These are phyloP conservation scores for Coleophora deauratella DNA, from an alignment of 2,888 invertebrate genomes.

Conservation along the genomic window DNA sequence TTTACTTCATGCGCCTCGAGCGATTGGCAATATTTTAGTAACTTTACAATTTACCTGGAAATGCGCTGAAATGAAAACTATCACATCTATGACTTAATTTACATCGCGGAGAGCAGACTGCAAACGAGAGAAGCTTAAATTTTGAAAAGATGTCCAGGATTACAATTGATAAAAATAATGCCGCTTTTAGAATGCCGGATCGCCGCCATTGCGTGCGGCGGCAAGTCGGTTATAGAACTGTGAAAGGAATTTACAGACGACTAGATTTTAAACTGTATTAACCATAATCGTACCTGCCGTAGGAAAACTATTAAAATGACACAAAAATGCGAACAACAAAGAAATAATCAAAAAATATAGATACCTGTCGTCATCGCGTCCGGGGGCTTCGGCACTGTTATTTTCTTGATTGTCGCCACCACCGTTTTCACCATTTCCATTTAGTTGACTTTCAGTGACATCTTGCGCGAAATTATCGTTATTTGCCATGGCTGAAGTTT, in stretches of 20 bases:
- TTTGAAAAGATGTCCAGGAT: slow-evolving; percentile 62
- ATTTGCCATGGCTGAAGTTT: slow-evolving; percentile 77
- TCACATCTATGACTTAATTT: slow-evolving; percentile 41
- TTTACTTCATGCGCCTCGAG: slow-evolving; percentile 66
- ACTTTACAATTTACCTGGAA: slow-evolving; percentile 39
- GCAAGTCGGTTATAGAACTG: slow-evolving; percentile 28
- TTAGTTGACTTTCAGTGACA: slow-evolving; percentile 80
- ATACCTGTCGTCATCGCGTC: slow-evolving; percentile 87
- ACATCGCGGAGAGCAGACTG: slow-evolving; percentile 49
- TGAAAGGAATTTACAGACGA: slow-evolving; percentile 29
- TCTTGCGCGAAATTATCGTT: slow-evolving; percentile 87
- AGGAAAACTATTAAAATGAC: no score
- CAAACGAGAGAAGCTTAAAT: slow-evolving; percentile 51
- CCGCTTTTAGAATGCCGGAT: slow-evolving; percentile 56
- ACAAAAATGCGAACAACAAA: slow-evolving; percentile 2
- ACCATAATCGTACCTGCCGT: slow-evolving; percentile 9
- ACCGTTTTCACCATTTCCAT: slow-evolving; percentile 76
- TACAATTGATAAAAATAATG: slow-evolving; percentile 47
- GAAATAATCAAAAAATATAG: slow-evolving; percentile 18
- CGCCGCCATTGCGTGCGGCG: slow-evolving; percentile 60
- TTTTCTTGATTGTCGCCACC: slow-evolving; percentile 81
- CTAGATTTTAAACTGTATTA: slow-evolving; percentile 3
- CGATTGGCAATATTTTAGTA: slow-evolving; percentile 42
- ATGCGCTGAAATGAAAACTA: slow-evolving; percentile 64
- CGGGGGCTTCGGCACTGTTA: slow-evolving; percentile 83